Base-by-base conservation (phyloP, 2,113 vertebrate species). In the Ammodramus savannarum region DNA sequence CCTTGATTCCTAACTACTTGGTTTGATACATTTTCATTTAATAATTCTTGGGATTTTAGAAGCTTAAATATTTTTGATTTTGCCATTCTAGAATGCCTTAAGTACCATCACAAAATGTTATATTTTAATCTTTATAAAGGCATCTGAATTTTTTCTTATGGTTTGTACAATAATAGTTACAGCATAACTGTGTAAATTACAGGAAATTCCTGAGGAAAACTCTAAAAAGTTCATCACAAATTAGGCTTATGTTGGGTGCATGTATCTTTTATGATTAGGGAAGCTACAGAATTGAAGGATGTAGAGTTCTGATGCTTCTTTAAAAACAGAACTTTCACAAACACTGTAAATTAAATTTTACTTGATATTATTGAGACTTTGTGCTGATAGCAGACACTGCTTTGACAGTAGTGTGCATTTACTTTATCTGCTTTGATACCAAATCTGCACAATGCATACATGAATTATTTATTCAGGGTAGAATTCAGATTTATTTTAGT, bases 211-310 rank as follows among this genome's bases (percentile, higher is more conserved):
- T 65, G 23, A 20, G 29, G 38, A 62, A 80, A 63, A 1, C 2
- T 55, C 16, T 78, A 34, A 4, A 54, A 67, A 36, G 2, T 14
- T 52, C 19, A 19, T 16, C 3, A 39, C 5, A 78, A 55, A 67
- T 79, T 19, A 82, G 13, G 13, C 3, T 59, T 75, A 34, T 0
- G 0, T 27, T 65, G 7, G 7, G 7, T 65, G 29, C 4, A 15
- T 19, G 2, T 16, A 63, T 38, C 36, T 72, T 76, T 87, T 58
- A 67, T 29, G 38, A n/a, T 55, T 55, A 48, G 17, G 32, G 52
- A 55, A 59, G 14, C 4, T 63, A 34, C 16, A 43, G 25, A 77
- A 9, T 11, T 62, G 19, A 46, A 83, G 16, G 67, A 43, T 36
- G 52, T 16, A 27, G 34, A 36, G 21, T 79, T 68, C 13, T 55